Evolutionary conservation across 2,888 invertebrate species (phyloP).

Genomic region (Phaedon cochleariae): DNA sequence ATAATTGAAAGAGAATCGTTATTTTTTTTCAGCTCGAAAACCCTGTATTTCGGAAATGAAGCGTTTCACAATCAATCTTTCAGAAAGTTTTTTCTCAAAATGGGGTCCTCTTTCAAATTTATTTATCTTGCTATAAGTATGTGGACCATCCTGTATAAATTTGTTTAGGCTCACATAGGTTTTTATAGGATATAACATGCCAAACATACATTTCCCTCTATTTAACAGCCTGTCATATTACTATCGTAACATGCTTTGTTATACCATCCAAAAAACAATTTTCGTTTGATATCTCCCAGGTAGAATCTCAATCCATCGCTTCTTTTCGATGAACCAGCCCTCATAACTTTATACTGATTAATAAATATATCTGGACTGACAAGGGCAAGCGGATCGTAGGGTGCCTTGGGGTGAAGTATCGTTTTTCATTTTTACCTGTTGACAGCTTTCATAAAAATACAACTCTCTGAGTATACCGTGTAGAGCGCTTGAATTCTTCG

Average conservation of each 20-base stretch:
- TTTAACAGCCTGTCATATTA: slow-evolving; percentile 10
- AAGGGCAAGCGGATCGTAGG: slow-evolving; percentile 19
- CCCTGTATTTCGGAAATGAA: no score
- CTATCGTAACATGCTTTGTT: slow-evolving; percentile 13
- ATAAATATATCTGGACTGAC: slow-evolving; percentile 36
- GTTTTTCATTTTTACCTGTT: slow-evolving; percentile 37
- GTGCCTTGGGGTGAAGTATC: slow-evolving; percentile 29
- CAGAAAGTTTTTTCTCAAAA: no score
- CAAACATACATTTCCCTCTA: not conserved
- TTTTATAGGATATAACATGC: not conserved
- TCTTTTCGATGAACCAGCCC: slow-evolving; percentile 25
- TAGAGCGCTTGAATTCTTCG: no score
- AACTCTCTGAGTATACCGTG: no score
- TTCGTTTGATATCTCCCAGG: slow-evolving; percentile 24
- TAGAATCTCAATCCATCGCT: slow-evolving; percentile 35
- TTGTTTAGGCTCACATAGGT: no score
- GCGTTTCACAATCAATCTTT: no score
- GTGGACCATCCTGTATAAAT: no score
- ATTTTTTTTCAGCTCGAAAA: no score
- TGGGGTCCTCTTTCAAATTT: no score
- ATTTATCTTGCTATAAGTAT: no score
- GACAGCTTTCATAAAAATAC: slow-evolving; percentile 29
- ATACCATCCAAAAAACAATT: slow-evolving; percentile 14
- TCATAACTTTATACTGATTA: slow-evolving; percentile 35
- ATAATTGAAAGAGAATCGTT: no score